These are phyloP conservation scores for Kobus ellipsiprymnus DNA, from an alignment of 2,113 vertebrate genomes.

Conservation along the genomic window DNA sequence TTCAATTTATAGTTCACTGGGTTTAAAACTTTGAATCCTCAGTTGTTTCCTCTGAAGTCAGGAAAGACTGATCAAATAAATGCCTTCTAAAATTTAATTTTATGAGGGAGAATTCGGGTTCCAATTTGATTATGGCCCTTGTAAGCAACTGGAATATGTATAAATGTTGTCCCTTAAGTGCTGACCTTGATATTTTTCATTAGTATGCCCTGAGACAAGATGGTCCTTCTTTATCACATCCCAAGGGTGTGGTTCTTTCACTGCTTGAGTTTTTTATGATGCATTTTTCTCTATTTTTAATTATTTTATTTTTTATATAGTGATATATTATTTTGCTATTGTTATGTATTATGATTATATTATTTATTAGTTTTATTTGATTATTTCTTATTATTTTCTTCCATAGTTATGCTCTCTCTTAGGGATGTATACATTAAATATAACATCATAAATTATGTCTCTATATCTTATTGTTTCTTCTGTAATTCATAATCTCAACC, in stretches of 20 bases:
- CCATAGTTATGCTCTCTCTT: background rate
- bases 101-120: background rate
- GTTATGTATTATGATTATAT: too few species aligned
- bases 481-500: background rate
- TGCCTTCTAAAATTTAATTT: background rate
- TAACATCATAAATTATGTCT: background rate
- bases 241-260: background rate
- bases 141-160: background rate
- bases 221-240: background rate
- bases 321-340: too few species aligned
- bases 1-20: background rate
- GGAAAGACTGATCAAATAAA: background rate
- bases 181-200: background rate
- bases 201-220: background rate
- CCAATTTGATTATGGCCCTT: background rate
- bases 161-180: background rate
- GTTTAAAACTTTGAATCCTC: background rate
- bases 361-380: too few species aligned
- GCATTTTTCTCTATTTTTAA: background rate
- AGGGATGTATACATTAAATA: background rate
- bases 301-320: too few species aligned
- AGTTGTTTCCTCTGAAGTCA: background rate
- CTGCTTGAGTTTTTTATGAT: background rate
- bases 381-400: background rate
- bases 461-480: background rate